Evolutionary conservation across 2,797 vertebrate genomes (phyloP).

Genomic region (Somateria mollissima): DNA sequence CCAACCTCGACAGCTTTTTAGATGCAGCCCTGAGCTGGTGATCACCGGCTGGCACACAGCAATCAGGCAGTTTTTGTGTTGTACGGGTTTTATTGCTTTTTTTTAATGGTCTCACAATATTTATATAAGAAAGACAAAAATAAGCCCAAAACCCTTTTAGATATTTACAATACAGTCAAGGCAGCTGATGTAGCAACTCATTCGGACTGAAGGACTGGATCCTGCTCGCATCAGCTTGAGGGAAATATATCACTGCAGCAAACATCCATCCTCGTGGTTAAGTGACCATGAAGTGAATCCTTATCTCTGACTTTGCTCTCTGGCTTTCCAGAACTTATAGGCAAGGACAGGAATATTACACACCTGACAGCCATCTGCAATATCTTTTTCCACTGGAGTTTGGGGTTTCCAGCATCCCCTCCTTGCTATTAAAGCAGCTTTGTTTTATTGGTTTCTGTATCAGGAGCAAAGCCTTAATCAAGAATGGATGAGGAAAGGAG

Average conservation of each 20-base stretch:
- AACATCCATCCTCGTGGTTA: not conserved
- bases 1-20: accelerated
- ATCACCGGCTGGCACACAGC: accelerated
- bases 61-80: accelerated
- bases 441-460: not conserved
- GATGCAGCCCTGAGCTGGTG: not conserved
- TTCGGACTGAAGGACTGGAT: not conserved
- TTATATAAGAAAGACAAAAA: not conserved
- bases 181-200: not conserved
- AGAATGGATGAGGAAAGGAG: not conserved
- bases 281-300: not conserved
- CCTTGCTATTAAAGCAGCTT: not conserved
- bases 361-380: not conserved
- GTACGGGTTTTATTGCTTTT: not conserved
- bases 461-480: accelerated
- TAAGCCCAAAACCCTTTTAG: accelerated
- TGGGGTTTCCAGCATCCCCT: not conserved
- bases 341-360: not conserved
- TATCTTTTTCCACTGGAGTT: not conserved
- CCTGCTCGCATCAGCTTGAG: too few species aligned
- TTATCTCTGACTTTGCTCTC: too few species aligned
- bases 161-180: not conserved
- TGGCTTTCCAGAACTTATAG: too few species aligned
- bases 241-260: not conserved
- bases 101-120: not conserved